Evolutionary conservation across 1,140 invertebrate genomes (phyloP), one percentile per base, ranked within the genome.

Genomic region (Delia radicum): DNA sequence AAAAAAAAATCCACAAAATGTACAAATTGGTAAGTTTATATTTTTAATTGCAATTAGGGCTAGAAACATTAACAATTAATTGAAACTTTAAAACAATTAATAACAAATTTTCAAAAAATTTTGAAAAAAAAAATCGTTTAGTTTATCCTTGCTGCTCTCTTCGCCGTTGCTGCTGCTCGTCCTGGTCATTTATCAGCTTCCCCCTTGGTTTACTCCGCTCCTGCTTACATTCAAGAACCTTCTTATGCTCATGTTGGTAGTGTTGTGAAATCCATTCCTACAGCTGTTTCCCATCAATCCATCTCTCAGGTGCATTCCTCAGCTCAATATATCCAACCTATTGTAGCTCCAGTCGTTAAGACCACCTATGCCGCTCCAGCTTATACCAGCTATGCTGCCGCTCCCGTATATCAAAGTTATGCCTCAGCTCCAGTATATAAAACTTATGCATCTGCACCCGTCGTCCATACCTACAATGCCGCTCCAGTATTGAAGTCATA

Each of bases 111-210:
- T n/a, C n/a, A 3, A 33, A 33, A 33, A 33, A 4, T 33, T 12
- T 12, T 10, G 33, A 33, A 73, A 37, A 27, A 26, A 27, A 26
- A 46, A 27, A 46, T 28, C 26, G 26, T 71, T 37, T 33, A 88
- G 87, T 78, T 90, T 83, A 89, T 90, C 84, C 88, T 92, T 87
- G 88, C 88, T 85, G 88, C 88, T 80, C 83, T 91, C 77, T 81
- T 91, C 84, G 90, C 90, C 80, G 86, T 89, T 75, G 89, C 88
- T 76, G 81, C 87, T 75, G 82, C 87, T 79, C 89, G 89, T 76
- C 86, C 87, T 78, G 89, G 89, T 37, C 88, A 88, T 48, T 78
- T 87, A 29, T 77, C 86, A 61, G 81, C 82, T 37, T 77, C 81
- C 18, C 82, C 83, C 12, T 21, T 83, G 65, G 81, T 83, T 26